These are phyloP conservation scores for Cyclina sinensis DNA, from an alignment of 1,140 invertebrate species.

Conservation along the genomic window DNA sequence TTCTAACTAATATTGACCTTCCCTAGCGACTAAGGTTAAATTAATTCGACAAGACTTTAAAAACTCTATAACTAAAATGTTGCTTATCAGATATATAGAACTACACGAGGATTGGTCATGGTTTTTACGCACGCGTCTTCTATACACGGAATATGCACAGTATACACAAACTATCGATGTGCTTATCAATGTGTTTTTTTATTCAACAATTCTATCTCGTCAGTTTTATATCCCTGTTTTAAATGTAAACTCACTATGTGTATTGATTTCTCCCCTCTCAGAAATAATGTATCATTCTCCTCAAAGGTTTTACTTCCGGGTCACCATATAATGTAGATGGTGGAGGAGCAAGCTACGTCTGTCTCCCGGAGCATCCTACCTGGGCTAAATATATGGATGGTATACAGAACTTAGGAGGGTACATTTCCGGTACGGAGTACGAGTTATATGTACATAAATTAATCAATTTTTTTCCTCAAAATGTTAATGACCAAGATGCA, in stretches of 20 bases:
- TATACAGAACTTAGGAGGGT: background rate
- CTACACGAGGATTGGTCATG: too few species aligned
- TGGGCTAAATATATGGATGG: conserved; percentile 30
- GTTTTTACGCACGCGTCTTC: too few species aligned
- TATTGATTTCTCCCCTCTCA: too few species aligned
- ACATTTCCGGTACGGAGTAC: conserved; percentile 55
- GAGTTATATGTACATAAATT: background rate
- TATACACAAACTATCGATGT: too few species aligned
- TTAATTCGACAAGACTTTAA: too few species aligned
- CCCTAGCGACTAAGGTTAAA: too few species aligned
- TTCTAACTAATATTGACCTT: too few species aligned
- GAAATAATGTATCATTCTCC: background rate
- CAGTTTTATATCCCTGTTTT: background rate
- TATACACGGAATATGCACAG: too few species aligned
- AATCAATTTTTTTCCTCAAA: background rate
- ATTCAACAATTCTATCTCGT: too few species aligned
- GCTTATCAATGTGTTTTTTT: too few species aligned
- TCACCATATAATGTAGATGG: background rate
- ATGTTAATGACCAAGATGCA: conserved; percentile 34
- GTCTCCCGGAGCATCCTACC: conserved; percentile 37
- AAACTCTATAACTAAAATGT: too few species aligned
- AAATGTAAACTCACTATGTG: background rate
- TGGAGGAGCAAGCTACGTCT: conserved; percentile 23
- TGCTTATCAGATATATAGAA: too few species aligned
- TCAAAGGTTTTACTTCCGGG: conserved; percentile 36